Evolutionary conservation across 2,888 invertebrate species (phyloP), one percentile per base, ranked within the genome.

Genomic region (Xylocampa areola): DNA sequence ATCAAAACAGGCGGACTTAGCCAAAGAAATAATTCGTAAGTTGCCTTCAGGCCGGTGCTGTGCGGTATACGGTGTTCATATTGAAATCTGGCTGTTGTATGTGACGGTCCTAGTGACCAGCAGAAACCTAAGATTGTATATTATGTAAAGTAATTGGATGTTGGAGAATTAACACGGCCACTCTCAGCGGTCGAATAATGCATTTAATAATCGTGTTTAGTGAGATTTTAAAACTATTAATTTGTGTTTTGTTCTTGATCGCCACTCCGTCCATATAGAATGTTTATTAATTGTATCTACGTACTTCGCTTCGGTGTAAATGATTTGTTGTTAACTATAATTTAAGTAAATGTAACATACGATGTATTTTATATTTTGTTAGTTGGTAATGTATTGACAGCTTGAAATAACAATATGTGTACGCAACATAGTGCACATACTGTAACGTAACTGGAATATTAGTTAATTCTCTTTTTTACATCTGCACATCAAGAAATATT

Each of bases 121-220:
- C 30, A 40, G 21, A 53, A 61, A 47, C 53, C 49, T 57, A 41
- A 61, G 47, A 51, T 59, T 68, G 75, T 61, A 48, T 29, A 57
- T 53, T 48, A 61, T 57, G 47, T 57, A 43, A 57, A 50, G 43
- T 57, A 32, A 64, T 39, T 50, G 14, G 37, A 41, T 52, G 64
- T 62, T 63, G 61, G 66, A 74, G 74, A 64, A 54, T 76, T 74
- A 74, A 74, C 65, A 62, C 27, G 65, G 41, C 63, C 67, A 53
- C 37, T 13, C 41, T 41, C n/a, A n/a, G 77, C 71, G 80, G 85
- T 77, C 79, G 77, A 77, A 77, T 80, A 81, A 82, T 90, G 90
- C 90, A 90, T 90, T 90, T 90, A 90, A 81, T 75, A 66, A 79
- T 78, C 68, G 74, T 78, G 61, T 76, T 73, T 83, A 86, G 84